These are phyloP conservation scores for Neoaliturus tenellus DNA, from an alignment of 2,888 invertebrate genomes.

Conservation along the genomic window DNA sequence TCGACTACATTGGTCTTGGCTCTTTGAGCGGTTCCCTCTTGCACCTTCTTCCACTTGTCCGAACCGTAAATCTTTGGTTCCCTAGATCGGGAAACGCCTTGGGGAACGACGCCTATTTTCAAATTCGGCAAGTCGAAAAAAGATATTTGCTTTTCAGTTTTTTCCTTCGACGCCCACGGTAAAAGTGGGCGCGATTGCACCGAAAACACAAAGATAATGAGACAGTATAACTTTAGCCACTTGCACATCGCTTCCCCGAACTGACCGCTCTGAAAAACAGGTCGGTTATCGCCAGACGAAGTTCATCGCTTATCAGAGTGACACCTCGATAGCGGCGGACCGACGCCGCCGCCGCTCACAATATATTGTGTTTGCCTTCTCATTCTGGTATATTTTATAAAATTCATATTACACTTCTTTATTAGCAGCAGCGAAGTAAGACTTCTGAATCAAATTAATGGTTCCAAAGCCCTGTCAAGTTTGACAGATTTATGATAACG, in stretches of 20 bases:
- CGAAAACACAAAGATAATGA: background rate
- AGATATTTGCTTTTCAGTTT: background rate
- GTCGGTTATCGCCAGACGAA: background rate
- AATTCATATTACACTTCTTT: too few relatives aligned
- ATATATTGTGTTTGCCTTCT: too few relatives aligned
- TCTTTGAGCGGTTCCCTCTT: constrained; percentile 16
- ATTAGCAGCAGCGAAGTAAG: too few relatives aligned
- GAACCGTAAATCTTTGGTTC: constrained; percentile 20
- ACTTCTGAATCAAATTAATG: too few relatives aligned
- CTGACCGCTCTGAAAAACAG: background rate
- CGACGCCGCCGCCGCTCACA: too few relatives aligned
- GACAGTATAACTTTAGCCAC: constrained; percentile 12
- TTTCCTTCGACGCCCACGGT: constrained; percentile 25
- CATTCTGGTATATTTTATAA: too few relatives aligned
- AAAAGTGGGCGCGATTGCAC: background rate
- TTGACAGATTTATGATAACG: too few relatives aligned
- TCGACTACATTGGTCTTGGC: background rate
- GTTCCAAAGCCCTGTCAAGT: too few relatives aligned
- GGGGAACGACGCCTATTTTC: constrained; percentile 25
- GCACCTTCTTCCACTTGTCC: constrained; percentile 44
- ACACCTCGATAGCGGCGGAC: too few relatives aligned
- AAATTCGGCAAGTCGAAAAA: constrained; percentile 39
- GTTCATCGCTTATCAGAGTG: background rate
- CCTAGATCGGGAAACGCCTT: background rate
- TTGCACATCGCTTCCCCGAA: constrained; percentile 34